Base-by-base conservation (phyloP, 2,888 invertebrate species). In the Stegana nigrithorax region DNA sequence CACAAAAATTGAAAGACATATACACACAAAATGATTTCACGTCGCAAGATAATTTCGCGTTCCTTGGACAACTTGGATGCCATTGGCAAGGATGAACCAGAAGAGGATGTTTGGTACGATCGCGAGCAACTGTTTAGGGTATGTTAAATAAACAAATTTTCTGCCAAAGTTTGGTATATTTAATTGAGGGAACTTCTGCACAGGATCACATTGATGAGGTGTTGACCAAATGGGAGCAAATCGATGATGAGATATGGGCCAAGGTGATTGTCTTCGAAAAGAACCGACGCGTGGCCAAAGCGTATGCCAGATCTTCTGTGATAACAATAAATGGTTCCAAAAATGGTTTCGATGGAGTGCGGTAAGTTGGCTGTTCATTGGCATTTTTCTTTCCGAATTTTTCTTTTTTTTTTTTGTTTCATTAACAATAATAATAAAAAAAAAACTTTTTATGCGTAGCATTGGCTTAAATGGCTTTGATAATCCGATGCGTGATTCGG, bases 171-270 rank as follows among this genome's bases (percentile, higher is more conserved):
- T 17, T 19, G 19, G 8, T 7, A 8, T 1, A 17, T 17, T 2
- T 6, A 29, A 45, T 47, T 25, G 27, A 47, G 12, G 36, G 4
- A 57, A 29, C 8, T n/a, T 25, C 10, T 14, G 14, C 42, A 14
- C 29, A 97, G 96, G 97, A 97, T 88, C 97, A 97, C 87, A 94
- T 97, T 85, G 94, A 95, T 85, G 97, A 97, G 88, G 96, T 97
- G 56, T 87, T 97, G 80, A 93, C 94, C 85, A 97, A 97, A 88
- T 96, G 97, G 94, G 94, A 94, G 76, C 94, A 95, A 87, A 95
- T 98, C 75, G 97, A 98, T 84, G 97, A 97, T 83, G 97, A 97
- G 87, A 97, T 97, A 78, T 98, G 98, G 98, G 97, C 97, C 67
- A 98, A 98, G 89, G 93, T 98, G 69, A 95, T 98, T 82, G 96